phyloP scores from a whole-genome alignment of 1,140 invertebrate species.

The Drosophila albomicans region DNA sequence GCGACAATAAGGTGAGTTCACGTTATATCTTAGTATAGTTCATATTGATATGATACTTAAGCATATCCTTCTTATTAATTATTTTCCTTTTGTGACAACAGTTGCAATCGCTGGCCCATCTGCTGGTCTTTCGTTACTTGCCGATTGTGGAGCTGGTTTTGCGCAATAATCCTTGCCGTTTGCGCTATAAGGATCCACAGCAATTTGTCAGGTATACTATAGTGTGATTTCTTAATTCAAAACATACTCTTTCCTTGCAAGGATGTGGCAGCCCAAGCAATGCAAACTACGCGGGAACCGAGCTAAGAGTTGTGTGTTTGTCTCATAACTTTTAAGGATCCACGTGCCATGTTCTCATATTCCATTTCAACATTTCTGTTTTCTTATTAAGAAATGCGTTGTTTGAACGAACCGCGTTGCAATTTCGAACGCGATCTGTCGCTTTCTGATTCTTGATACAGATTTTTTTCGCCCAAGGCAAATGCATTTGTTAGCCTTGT shows the following conservation, averaged over 20 bases:
- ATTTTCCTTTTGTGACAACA: conserved; percentile 83
- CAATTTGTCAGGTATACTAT: conserved; percentile 93
- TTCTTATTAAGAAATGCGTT: neutral
- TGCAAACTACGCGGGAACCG: conserved; percentile 50
- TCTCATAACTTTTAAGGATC: conserved; percentile 31
- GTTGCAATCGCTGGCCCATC: conserved; percentile 89
- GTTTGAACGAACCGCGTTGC: neutral
- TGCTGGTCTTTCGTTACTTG: conserved; percentile 90
- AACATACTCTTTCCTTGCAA: conserved; percentile 9
- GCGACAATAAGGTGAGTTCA: conserved; percentile 91
- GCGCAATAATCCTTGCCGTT: conserved; percentile 92
- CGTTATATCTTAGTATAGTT: too few relatives aligned
- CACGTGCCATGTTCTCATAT: conserved; percentile 12
- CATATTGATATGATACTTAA: too few relatives aligned
- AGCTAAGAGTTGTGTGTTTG: conserved; percentile 20
- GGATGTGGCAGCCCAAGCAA: conserved; percentile 14
- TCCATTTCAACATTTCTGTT: neutral
- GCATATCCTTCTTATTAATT: neutral
- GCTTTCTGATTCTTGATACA: neutral
- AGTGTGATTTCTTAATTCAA: conserved; percentile 39
- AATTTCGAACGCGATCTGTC: neutral
- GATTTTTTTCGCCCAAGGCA: conserved; percentile 20
- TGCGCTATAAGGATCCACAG: conserved; percentile 90
- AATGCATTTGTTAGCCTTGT: conserved; percentile 37
- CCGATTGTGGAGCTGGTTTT: conserved; percentile 91